Conservation (phyloP, 92 coral and sea anemone genomes). For the Palythoa caribaeorum region DNA sequence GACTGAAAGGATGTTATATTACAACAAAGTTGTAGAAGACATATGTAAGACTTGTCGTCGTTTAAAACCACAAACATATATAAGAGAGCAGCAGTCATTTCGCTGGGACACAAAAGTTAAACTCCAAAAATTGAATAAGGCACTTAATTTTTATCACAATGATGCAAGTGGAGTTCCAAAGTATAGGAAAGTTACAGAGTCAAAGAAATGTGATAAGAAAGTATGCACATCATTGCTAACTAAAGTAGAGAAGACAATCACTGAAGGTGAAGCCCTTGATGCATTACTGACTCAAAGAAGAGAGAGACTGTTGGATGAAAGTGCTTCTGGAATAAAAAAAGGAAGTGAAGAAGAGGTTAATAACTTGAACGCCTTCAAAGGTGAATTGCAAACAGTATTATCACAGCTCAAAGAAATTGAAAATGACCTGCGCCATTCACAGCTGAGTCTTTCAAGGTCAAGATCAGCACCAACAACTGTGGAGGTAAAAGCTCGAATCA, state of each 20-base stretch:
- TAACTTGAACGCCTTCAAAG: constrained; percentile 28
- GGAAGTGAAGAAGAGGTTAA: constrained; percentile 58
- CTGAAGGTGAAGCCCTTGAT: constrained; percentile 54
- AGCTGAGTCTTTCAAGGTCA: constrained; percentile 54
- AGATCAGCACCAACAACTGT: constrained; percentile 41
- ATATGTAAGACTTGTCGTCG: constrained; percentile 44
- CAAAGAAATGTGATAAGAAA: constrained; percentile 52
- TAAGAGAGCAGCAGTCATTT: constrained; percentile 58
- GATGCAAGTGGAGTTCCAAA: constrained; percentile 63
- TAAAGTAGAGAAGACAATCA: constrained; percentile 59
- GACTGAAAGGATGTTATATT: constrained; percentile 59
- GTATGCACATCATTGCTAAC: constrained; percentile 51
- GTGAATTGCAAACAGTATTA: constrained; percentile 39
- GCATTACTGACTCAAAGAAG: constrained; percentile 50
- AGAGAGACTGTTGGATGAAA: constrained; percentile 54
- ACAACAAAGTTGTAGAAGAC: constrained; percentile 55
- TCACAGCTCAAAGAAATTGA: constrained; percentile 46
- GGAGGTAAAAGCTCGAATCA: constrained; percentile 48
- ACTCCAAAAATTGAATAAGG: constrained; percentile 11
- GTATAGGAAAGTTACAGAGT: constrained; percentile 43
- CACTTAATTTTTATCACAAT: constrained; percentile 48
- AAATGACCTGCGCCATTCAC: constrained; percentile 47
- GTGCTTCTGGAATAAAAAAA: constrained; percentile 54
- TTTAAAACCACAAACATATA: constrained; percentile 25
- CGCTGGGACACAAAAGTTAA: constrained; percentile 44